These are phyloP conservation scores for Ligdia adustata DNA, from an alignment of 2,888 invertebrate species.

Conservation along the genomic window DNA sequence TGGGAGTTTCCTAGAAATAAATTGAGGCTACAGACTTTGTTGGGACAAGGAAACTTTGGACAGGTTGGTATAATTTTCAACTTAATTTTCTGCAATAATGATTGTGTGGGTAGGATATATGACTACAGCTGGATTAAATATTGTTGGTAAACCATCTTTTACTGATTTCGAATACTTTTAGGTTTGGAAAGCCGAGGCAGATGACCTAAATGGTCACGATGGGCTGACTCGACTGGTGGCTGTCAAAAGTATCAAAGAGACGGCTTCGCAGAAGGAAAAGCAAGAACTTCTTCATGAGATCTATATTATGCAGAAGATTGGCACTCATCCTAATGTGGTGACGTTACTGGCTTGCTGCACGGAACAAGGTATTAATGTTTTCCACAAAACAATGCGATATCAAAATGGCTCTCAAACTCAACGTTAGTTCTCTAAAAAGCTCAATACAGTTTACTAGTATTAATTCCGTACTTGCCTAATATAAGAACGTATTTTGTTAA, in stretches of 20 bases:
- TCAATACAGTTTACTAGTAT: no score
- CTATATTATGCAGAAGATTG: slow-evolving; percentile 92
- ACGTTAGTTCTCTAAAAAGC: no score
- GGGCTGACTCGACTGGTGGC: slow-evolving; percentile 92
- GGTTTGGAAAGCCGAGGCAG: slow-evolving; percentile 94
- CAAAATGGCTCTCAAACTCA: no score
- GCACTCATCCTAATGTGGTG: slow-evolving; percentile 92
- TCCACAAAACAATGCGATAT: no score
- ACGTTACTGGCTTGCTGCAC: slow-evolving; percentile 92
- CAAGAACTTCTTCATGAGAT: slow-evolving; percentile 89
- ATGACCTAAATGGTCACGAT: slow-evolving; percentile 90
- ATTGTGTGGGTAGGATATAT: no score
- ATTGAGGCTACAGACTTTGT: slow-evolving; percentile 89
- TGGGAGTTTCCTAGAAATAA: slow-evolving; percentile 92
- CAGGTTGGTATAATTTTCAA: slow-evolving; percentile 75
- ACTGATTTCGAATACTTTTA: slow-evolving; percentile 44
- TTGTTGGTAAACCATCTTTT: neutral
- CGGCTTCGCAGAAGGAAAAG: slow-evolving; percentile 90
- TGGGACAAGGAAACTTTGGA: slow-evolving; percentile 94
- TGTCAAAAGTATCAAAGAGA: slow-evolving; percentile 92
- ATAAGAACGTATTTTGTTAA: no score
- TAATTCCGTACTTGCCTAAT: no score
- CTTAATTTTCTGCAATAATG: neutral
- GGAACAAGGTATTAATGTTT: slow-evolving; percentile 91
- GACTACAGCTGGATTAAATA: no score